Evolutionary conservation across 2,797 vertebrate species (phyloP).

Genomic region (Brachyrhaphis roseni): DNA sequence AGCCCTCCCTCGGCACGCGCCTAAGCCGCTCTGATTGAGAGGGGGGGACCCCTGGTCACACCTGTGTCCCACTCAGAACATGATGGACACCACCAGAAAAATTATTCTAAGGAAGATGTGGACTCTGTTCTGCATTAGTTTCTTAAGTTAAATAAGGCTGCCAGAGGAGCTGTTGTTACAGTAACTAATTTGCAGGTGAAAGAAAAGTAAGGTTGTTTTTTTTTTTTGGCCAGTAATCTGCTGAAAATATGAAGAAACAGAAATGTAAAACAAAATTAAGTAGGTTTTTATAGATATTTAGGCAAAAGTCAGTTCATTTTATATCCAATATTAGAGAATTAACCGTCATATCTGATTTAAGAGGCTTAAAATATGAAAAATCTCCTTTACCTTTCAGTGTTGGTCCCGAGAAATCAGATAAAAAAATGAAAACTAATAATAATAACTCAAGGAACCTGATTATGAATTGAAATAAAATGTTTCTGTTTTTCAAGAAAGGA

Average conservation of each 20-base stretch:
- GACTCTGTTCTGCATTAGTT: background rate
- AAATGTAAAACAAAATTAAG: background rate
- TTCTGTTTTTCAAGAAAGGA: background rate
- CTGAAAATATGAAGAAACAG: background rate
- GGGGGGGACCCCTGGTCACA: conserved; percentile 43
- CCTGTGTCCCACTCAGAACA: conserved; percentile 65
- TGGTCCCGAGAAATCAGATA: background rate
- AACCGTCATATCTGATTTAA: background rate
- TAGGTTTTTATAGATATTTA: background rate
- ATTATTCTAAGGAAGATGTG: conserved; percentile 4
- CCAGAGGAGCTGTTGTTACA: conserved; percentile 38
- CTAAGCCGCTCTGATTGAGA: conserved; percentile 69
- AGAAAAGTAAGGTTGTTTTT: conserved; percentile 3
- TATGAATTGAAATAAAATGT: background rate
- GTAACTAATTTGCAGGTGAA: conserved; percentile 23
- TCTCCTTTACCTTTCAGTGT: background rate
- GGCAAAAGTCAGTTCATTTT: background rate
- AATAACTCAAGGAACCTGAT: background rate
- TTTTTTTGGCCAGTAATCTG: background rate
- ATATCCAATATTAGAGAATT: background rate
- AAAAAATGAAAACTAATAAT: background rate
- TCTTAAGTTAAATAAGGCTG: conserved; percentile 13
- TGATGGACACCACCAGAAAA: background rate
- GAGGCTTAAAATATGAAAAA: background rate
- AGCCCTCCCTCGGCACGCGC: conserved; percentile 77